Conservation (phyloP, 1,140 invertebrate species). For the Dolichoris vasculosae region DNA sequence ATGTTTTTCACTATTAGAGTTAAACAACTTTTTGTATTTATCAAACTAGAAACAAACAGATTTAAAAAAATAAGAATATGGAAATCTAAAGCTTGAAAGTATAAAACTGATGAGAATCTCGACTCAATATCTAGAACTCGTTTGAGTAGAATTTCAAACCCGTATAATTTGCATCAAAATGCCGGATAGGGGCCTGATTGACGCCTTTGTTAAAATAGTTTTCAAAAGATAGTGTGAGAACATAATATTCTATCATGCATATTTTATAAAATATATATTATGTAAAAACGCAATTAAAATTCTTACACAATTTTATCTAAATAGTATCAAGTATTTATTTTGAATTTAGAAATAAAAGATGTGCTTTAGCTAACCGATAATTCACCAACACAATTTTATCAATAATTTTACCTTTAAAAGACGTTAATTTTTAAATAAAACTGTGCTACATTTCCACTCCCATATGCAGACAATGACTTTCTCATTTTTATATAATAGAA, state of each 20-base stretch:
- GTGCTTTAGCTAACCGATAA: neutral
- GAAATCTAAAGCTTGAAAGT: slow-evolving; percentile 5
- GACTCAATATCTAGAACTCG: neutral
- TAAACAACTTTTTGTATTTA: neutral
- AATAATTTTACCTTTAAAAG: no score
- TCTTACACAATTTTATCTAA: no score
- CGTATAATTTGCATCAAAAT: slow-evolving; percentile 41
- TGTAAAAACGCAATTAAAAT: no score
- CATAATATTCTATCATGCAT: neutral
- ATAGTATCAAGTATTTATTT: no score
- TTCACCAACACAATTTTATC: neutral
- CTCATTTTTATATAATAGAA: neutral
- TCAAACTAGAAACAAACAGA: neutral
- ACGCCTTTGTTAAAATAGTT: slow-evolving; percentile 31
- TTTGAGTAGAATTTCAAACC: slow-evolving; percentile 36
- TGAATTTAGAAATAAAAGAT: no score
- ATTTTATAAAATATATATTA: no score
- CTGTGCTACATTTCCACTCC: neutral
- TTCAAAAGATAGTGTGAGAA: slow-evolving; percentile 14
- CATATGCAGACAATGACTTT: neutral
- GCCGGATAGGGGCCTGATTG: slow-evolving; percentile 42
- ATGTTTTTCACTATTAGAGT: neutral
- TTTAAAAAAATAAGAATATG: neutral
- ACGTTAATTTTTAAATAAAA: neutral
- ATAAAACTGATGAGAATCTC: slow-evolving; percentile 3